Conservation (phyloP, 2,888 invertebrate genomes). For the Drosophila nr. medialis region DNA sequence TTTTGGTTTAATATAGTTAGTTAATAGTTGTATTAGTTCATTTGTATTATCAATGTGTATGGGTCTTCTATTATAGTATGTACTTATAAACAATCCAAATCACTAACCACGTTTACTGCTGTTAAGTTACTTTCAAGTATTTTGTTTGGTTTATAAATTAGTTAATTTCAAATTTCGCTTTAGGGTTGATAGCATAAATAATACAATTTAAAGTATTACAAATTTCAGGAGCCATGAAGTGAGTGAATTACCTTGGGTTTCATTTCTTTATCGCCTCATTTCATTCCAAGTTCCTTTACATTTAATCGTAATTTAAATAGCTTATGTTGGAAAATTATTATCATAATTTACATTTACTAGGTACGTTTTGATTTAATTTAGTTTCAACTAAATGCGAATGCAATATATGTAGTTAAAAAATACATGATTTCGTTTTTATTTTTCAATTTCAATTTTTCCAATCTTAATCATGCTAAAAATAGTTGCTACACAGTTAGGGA, state of each 20-base stretch:
- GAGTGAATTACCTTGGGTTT: constrained; percentile 1
- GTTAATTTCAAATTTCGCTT: constrained; percentile 6
- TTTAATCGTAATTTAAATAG: constrained; percentile 50
- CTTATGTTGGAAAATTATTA: constrained; percentile 75
- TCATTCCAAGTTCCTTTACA: constrained; percentile 13
- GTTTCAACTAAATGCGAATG: constrained; percentile 63
- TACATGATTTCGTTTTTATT: constrained; percentile 32
- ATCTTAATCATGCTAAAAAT: constrained; percentile 40
- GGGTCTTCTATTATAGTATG: constrained; percentile 41
- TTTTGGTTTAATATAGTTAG: constrained; percentile 36
- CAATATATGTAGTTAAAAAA: constrained; percentile 45
- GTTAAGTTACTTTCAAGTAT: constrained; percentile 53
- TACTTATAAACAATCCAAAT: constrained; percentile 79
- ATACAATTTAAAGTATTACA: constrained; percentile 22
- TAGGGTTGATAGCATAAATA: constrained; percentile 29
- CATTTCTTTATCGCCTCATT: constrained; percentile 6
- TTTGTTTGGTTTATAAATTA: constrained; percentile 26
- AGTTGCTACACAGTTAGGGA: constrained; percentile 36
- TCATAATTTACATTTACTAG: constrained; percentile 81
- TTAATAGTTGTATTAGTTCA: constrained; percentile 28
- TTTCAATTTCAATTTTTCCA: constrained; percentile 1
- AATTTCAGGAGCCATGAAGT: constrained; percentile 16
- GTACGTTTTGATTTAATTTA: constrained; percentile 78
- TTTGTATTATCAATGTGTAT: constrained; percentile 37
- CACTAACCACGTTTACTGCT: constrained; percentile 82